These are phyloP conservation scores for Plagodis pulveraria DNA, from an alignment of 2,888 invertebrate species.

Conservation along the genomic window DNA sequence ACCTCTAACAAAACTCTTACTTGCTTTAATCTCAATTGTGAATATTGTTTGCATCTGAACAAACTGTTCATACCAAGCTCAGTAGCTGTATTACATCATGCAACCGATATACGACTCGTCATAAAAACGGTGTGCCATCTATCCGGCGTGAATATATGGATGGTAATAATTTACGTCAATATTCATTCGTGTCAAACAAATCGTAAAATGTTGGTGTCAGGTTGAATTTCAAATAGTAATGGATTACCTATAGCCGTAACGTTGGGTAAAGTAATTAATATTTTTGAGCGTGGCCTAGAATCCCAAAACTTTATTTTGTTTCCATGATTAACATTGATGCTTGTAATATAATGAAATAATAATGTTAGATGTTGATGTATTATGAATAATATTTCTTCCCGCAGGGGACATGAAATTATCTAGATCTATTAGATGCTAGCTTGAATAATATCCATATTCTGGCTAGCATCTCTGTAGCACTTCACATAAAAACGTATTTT, in stretches of 20 bases:
- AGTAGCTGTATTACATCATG: slow-evolving; percentile 48
- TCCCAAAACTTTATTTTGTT: slow-evolving; percentile 3
- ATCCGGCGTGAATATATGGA: slow-evolving; percentile 57
- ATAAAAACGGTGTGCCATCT: slow-evolving; percentile 64
- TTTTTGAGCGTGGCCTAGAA: slow-evolving; percentile 9
- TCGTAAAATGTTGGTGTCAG: slow-evolving; percentile 59
- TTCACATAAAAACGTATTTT: no score
- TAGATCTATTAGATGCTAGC: no score
- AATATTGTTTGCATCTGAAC: no score
- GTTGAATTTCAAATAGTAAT: slow-evolving; percentile 43
- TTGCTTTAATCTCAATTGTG: no score
- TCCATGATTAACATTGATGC: neutral
- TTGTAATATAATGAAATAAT: neutral
- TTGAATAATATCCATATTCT: no score
- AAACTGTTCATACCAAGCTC: neutral
- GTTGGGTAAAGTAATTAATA: slow-evolving; percentile 24
- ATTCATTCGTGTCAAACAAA: slow-evolving; percentile 71
- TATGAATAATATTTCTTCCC: no score
- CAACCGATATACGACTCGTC: slow-evolving; percentile 52
- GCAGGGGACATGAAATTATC: no score
- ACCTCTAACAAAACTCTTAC: no score
- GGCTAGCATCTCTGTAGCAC: no score
- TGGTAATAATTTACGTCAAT: slow-evolving; percentile 66
- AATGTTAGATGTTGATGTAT: no score
- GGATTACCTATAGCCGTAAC: slow-evolving; percentile 30